Evolutionary conservation across 2,888 invertebrate genomes (phyloP), one percentile per base, ranked within the genome.

Genomic region (Rotaria sp.): DNA sequence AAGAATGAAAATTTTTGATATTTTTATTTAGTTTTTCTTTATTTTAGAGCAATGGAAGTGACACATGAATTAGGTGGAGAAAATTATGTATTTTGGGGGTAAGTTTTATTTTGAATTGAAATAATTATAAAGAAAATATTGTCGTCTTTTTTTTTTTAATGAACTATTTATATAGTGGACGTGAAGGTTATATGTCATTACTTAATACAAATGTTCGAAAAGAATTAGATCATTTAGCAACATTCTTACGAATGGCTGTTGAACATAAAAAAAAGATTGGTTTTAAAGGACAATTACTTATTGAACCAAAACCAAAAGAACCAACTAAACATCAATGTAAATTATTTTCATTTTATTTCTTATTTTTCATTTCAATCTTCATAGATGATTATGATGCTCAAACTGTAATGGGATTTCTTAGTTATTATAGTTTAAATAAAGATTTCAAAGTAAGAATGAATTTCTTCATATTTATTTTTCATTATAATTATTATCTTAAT

Each of bases 211-310:
- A 94, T 89, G 91, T 94, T 24, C 90, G 91, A 24, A 90, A 92
- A 87, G 94, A 94, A 89, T 92, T 94, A 86, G 93, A 93, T 89
- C 90, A 94, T 88, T 93, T 93, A 90, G 93, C 93, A 0, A 92
- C 93, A 88, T 91, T 94, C 88, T 91, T 94, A 85, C 93, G 93
- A 90, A 92, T 94, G 89, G 93, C 93, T 7, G 92, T 93, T 1
- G 91, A 92, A 85, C 94, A 93, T 89, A 93, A 93, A 89, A 93
- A 94, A 86, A 92, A 93, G 88, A 91, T 94, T 75, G 93, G 93
- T 84, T 93, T 93, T 88, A 92, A 92, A 88, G 93, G 94, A 10
- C 93, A 93, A 87, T 89, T 94, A 85, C 89, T 94, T 84, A 92
- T 94, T 87, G 92, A 92, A 88, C 92, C 92, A 1, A 92, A 92